Base-by-base conservation (phyloP, 1,140 invertebrate species). In the Alviniconcha marisindica region DNA sequence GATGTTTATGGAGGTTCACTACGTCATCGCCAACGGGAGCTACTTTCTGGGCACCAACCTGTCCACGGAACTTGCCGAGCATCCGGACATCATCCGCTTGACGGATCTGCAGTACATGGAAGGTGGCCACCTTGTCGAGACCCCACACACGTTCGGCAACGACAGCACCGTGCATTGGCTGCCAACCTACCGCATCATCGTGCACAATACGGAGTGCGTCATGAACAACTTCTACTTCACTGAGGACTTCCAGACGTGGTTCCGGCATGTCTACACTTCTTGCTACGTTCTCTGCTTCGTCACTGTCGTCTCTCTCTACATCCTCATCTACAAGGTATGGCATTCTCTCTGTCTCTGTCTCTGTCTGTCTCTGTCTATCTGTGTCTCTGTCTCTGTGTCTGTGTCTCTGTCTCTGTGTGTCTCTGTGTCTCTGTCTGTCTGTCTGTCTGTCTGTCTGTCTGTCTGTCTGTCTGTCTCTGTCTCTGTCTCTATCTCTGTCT, bases 261-360 rank as follows among this genome's bases (percentile, higher is more conserved):
- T 87, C 76, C 79, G 80, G n/a, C 77, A 66, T 12, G 66, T 88
- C 15, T 79, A 86, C 79, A 83, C 84, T 2, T 74, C 81, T 5
- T 54, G 83, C 18, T 88, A 82, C 51, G 24, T 86, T 0, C 0
- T 86, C 0, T 82, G 85, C 12, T 86, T 86, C 63, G 28, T 89
- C 33, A 63, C 63, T 24, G 85, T 87, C 15, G 69, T 76, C 15
- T 60, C 87, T 21, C 77, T 89, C 21, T 87, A 87, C 83, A 71
- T 81, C 18, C 77, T 89, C 0, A 87, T 89, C 48, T 89, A 89
- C 74, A 85, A 78, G 48, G 66, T 71, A 48, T 48, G 18, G 18
- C 44, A 10, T 5, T 48, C 44, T 48, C 7, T 10, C 44, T 48
- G 44, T 48, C 44, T 48, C 5, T 48, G 44, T 60, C n/a, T 60